Evolutionary conservation across 1,140 invertebrate species (phyloP).

Genomic region (Chrysomallon squamiferum): DNA sequence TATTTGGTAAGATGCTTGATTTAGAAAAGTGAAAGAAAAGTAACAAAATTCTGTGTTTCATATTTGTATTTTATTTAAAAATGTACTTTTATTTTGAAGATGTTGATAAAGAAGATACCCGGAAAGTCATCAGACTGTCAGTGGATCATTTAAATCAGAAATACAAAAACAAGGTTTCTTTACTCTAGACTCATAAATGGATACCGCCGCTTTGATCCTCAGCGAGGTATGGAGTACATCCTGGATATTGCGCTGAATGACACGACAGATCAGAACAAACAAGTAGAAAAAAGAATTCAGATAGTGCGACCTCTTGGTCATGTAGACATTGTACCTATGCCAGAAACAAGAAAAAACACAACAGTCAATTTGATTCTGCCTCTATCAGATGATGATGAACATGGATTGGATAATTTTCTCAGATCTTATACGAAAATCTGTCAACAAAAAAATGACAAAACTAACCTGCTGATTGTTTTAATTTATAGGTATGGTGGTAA

Average conservation of each 20-base stretch:
- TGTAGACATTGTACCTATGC: constrained; percentile 84
- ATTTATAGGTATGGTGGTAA: constrained; percentile 48
- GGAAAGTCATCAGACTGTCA: constrained; percentile 71
- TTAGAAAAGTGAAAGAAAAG: no score
- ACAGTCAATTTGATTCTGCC: constrained; percentile 79
- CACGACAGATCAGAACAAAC: constrained; percentile 41
- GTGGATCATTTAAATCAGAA: constrained; percentile 68
- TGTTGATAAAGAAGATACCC: constrained; percentile 73
- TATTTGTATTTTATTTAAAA: no score
- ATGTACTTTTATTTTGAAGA: constrained; percentile 56
- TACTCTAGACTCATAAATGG: constrained; percentile 74
- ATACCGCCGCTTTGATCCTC: constrained; percentile 85
- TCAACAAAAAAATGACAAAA: constrained; percentile 79
- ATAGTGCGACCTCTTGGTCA: constrained; percentile 77
- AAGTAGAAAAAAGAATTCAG: constrained; percentile 51
- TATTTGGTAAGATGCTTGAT: no score
- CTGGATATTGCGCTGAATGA: constrained; percentile 74
- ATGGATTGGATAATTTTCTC: constrained; percentile 72
- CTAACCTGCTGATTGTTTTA: constrained; percentile 73
- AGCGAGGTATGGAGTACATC: constrained; percentile 86
- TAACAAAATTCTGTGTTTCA: no score
- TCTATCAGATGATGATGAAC: constrained; percentile 66
- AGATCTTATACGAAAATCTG: constrained; percentile 73
- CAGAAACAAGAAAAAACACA: constrained; percentile 89
- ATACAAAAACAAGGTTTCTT: constrained; percentile 62